These are phyloP conservation scores for Alosa alosa DNA, from an alignment of 2,113 vertebrate species.

Conservation along the genomic window DNA sequence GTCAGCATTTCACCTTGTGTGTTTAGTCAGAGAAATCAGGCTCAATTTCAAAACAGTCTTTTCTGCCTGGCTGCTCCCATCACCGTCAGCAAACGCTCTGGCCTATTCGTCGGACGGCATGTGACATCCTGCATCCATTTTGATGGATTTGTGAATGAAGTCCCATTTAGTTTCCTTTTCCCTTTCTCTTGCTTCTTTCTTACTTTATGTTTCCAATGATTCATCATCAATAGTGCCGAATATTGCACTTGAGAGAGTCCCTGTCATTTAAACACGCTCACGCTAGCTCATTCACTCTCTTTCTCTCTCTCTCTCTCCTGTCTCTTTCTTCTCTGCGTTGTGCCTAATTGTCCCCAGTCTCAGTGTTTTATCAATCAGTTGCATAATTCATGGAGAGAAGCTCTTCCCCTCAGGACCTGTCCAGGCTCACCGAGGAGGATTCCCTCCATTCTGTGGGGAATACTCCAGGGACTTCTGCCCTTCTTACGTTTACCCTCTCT, in stretches of 20 bases:
- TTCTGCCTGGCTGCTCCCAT: not conserved
- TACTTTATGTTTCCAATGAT: not conserved
- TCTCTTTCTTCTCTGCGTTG: not conserved
- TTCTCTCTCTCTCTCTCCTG: not conserved
- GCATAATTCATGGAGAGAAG: constrained; percentile 14
- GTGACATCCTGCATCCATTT: not conserved
- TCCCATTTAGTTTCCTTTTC: not conserved
- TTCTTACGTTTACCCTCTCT: not conserved
- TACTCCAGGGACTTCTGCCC: not conserved
- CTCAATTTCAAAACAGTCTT: not conserved
- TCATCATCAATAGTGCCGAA: not conserved
- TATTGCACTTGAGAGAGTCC: not conserved
- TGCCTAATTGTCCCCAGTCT: not conserved
- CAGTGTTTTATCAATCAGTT: constrained; percentile 14
- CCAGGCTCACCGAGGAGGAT: not conserved
- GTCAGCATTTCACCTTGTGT: not conserved
- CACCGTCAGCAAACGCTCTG: not conserved
- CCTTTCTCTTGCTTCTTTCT: not conserved
- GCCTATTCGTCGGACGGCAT: not conserved
- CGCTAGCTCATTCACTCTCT: not conserved
- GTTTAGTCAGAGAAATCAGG: constrained; percentile 3
- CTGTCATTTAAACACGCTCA: not conserved
- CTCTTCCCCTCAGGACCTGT: not conserved
- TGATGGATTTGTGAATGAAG: not conserved
- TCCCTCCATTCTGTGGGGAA: not conserved